Evolutionary conservation across 1,140 invertebrate genomes (phyloP).

Genomic region (Phymorhynchus buccinoides): DNA sequence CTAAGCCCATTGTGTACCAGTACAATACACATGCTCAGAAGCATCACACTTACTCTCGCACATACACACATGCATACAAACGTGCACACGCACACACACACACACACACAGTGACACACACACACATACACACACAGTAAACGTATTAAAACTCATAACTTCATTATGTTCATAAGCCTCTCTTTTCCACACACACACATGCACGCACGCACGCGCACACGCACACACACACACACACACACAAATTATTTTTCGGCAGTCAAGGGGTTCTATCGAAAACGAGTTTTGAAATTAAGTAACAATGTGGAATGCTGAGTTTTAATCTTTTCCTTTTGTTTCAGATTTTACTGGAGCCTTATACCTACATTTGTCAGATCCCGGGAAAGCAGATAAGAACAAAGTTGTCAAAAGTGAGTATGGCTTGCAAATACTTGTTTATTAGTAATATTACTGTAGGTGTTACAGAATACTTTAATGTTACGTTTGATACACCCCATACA

Average conservation of each 20-base stretch:
- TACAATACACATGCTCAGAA: not conserved
- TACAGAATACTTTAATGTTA: not conserved
- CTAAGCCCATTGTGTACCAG: too few relatives aligned
- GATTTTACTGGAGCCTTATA: conserved; percentile 85
- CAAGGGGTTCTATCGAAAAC: not conserved
- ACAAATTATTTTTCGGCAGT: not conserved
- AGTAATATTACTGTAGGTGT: not conserved
- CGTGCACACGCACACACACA: conserved; percentile 8
- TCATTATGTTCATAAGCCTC: too few relatives aligned
- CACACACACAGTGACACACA: conserved; percentile 13
- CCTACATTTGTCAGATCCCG: conserved; percentile 90
- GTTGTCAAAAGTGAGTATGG: conserved; percentile 77
- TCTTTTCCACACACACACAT: not conserved
- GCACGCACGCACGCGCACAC: not conserved
- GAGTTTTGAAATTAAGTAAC: not conserved
- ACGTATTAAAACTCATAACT: too few relatives aligned
- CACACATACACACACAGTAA: not conserved
- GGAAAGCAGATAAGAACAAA: conserved; percentile 89
- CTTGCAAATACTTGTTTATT: not conserved
- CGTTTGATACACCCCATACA: not conserved
- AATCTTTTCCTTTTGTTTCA: conserved; percentile 70
- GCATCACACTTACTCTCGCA: not conserved
- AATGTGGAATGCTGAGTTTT: not conserved
- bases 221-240: not conserved
- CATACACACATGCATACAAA: not conserved